Evolutionary conservation across 2,888 invertebrate species (phyloP).

Genomic region (Leptinotarsa haldemani): DNA sequence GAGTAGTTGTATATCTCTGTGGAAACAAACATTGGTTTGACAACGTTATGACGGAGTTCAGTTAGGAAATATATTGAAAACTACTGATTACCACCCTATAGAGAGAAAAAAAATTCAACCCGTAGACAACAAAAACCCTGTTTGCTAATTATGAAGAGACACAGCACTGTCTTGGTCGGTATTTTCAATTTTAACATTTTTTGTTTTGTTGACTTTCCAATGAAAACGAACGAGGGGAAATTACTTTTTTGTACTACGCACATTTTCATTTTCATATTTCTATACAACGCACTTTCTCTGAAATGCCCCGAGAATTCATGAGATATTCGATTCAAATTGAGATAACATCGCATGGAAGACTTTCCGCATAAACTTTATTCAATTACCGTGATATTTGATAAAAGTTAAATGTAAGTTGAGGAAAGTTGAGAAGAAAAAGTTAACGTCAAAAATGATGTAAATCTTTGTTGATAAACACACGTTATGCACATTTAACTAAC

Average conservation of each 20-base stretch:
- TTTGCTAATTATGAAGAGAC: too few relatives aligned
- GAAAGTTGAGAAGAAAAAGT: constrained; percentile 39
- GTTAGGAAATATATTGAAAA: too few relatives aligned
- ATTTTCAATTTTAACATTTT: too few relatives aligned
- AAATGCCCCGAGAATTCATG: constrained; percentile 5
- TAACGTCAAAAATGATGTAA: constrained; percentile 39
- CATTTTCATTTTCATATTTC: not conserved
- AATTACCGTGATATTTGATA: constrained; percentile 32
- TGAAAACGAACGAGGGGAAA: not conserved
- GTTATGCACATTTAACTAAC: constrained; percentile 43
- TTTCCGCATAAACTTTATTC: constrained; percentile 34
- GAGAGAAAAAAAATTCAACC: too few relatives aligned
- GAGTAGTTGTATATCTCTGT: too few relatives aligned
- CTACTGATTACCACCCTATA: too few relatives aligned
- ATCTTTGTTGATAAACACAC: constrained; percentile 42
- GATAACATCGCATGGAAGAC: constrained; percentile 30
- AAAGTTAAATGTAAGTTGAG: constrained; percentile 31
- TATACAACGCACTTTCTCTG: not conserved
- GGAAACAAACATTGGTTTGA: too few relatives aligned
- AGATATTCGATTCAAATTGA: constrained; percentile 29
- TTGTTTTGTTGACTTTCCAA: not conserved
- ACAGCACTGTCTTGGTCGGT: too few relatives aligned
- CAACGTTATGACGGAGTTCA: too few relatives aligned
- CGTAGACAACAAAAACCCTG: too few relatives aligned
- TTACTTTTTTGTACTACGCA: not conserved